Percentiles rank a stretch among this genome's conserved stretches.
Conservation (phyloP, 1,140 invertebrate species). For the Magallana ariakensis region DNA sequence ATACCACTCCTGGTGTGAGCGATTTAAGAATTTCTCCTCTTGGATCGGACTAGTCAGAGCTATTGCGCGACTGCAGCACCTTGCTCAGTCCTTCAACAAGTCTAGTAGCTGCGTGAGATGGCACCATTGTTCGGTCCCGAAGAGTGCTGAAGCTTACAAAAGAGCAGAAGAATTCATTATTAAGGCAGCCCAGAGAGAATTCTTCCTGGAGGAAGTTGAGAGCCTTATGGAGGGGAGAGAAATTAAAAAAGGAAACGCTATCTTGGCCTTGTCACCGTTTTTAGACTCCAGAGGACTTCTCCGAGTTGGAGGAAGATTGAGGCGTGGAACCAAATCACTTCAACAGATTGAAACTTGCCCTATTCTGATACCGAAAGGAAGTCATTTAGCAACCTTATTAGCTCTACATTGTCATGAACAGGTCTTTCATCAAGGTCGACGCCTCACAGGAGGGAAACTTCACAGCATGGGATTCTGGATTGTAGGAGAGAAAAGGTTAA, state of each 20-base stretch:
- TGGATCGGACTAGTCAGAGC: background rate
- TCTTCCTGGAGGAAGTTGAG: conserved; percentile 10
- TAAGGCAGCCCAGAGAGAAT: conserved; percentile 15
- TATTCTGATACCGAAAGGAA: conserved; percentile 54
- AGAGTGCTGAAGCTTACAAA: background rate
- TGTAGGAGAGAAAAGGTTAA: conserved; percentile 46
- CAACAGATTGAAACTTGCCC: conserved; percentile 45
- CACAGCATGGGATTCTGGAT: conserved; percentile 61
- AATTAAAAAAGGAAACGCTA: background rate
- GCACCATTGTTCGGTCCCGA: background rate
- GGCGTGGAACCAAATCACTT: background rate
- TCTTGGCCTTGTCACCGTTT: conserved; percentile 3
- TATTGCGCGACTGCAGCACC: background rate
- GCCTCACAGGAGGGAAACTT: conserved; percentile 41
- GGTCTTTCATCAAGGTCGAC: conserved; percentile 59
- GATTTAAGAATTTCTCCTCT: conserved; percentile 30
- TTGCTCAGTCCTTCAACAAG: conserved; percentile 41
- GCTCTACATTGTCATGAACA: conserved; percentile 56
- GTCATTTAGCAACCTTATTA: conserved; percentile 55
- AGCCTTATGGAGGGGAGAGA: background rate
- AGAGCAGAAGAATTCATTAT: conserved; percentile 43
- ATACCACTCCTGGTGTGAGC: background rate
- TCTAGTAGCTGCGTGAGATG: background rate
- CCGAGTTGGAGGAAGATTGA: conserved; percentile 60
- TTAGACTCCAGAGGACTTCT: conserved; percentile 46